These are phyloP conservation scores for Esox lucius DNA, from an alignment of 2,797 vertebrate species.

Conservation along the genomic window DNA sequence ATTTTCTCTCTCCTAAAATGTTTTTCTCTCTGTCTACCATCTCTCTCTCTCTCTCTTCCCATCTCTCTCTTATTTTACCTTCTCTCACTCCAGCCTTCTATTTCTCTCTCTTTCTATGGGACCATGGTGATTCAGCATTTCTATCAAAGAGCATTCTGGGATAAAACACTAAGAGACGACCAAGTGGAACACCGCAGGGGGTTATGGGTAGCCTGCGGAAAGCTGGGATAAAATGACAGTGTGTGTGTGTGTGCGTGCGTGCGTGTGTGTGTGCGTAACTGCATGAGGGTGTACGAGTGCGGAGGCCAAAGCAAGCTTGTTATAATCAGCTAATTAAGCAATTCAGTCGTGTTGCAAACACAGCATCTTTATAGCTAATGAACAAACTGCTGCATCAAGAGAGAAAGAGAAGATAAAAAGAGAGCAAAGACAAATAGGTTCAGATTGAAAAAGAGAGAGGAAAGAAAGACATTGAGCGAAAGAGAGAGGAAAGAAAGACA, in stretches of 20 bases:
- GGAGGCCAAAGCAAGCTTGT: constrained; percentile 77
- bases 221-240: constrained; percentile 71
- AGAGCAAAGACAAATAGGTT: no score
- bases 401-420: constrained; percentile 51
- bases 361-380: constrained; percentile 74
- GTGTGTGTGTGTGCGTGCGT: constrained; percentile 62
- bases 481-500: no score
- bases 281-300: constrained; percentile 70
- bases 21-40: not conserved
- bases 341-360: constrained; percentile 67
- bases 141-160: not conserved
- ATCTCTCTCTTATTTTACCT: not conserved
- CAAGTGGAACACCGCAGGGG: not conserved
- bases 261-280: constrained; percentile 58
- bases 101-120: constrained; percentile 52
- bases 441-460: constrained; percentile 60
- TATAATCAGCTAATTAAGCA: constrained; percentile 85
- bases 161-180: not conserved
- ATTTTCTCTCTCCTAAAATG: not conserved
- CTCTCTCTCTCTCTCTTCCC: not conserved
- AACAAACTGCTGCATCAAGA: constrained; percentile 78
- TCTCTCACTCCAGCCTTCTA: constrained; percentile 28
- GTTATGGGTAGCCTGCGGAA: constrained; percentile 48
- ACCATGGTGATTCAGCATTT: not conserved
- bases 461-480: constrained; percentile 66